Base-by-base conservation (phyloP, 2,797 vertebrate genomes). In the Heterohyrax brucei region DNA sequence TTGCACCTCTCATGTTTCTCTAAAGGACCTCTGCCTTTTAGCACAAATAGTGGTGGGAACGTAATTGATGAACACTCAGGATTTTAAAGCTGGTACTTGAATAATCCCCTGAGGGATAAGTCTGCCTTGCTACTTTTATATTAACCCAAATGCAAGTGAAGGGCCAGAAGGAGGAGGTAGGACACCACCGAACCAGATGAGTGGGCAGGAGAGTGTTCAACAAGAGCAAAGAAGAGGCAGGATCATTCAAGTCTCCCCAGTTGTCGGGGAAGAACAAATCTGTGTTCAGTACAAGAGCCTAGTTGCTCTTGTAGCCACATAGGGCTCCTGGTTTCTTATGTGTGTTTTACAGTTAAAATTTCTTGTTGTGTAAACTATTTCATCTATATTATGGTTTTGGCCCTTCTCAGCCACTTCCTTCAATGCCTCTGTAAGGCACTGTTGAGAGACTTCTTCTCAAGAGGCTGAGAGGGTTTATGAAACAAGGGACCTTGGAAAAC, bases 1-100 rank as follows among this genome's bases (percentile, higher is more conserved):
- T 0, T 0, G 0, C 10, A 30, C 8, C 5, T 13, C 19, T 62
- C 22, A 13, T 14, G 22, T 28, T 61, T 26, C 14, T 46, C 61
- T 28, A 44, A 30, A 46, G 28, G 48, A 39, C 9, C 56, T 56
- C 59, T 50, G 5, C 64, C 28, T 33, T 10, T 33, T 10, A 53
- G 53, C 12, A 62, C 73, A 50, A 33, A n/a, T 5, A 28, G 9
- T 6, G 5, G 16, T 56, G 50, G 28, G 10, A 16, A 19, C 18
- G 14, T 4, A n/a, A 18, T 24, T 46, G 22, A 46, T 26, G 26
- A 59, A 46, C 21, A 59, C 8, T 79, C 53, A 59, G 2, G 13
- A 81, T 59, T 66, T 78, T 73, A 16, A 78, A 89, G 26, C 10
- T 10, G 24, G 28, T 53, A 53, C 7, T 62, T 87, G 83, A 13